Base-by-base conservation (phyloP, 2,888 invertebrate species). In the Slavum lentiscoides region DNA sequence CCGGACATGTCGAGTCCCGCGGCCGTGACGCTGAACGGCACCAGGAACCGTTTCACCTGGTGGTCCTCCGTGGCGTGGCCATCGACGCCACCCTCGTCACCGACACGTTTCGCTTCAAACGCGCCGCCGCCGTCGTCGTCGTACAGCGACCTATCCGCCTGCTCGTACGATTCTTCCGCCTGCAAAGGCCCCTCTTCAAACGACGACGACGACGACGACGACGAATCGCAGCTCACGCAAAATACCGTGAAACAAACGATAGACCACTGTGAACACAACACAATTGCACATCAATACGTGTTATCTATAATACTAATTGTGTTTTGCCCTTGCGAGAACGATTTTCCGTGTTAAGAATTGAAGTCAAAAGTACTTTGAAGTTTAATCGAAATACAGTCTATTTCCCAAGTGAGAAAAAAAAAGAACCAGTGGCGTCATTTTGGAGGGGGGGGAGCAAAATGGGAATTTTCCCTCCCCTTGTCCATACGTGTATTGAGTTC, bases 231-330 rank as follows among this genome's bases (percentile, higher is more conserved):
- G 17, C 64, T 30, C 15, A 58, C 43, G n/a, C 23, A 66, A 55
- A 66, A 23, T 64, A 37, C 62, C 62, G 80, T 30, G 64, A 80
- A 55, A 72, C 70, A 80, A 23, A 66, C 64, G 43, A 59, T 23
- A 67, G 13, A 59, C 68, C 68, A 30, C 75, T 68, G 49, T 49
- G n/a, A 49, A 64, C 15, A 74, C 19, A 61, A n/a, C n/a, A 59
- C 19, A 59, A 8, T n/a, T 59, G 9, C 6, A 59, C 5, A 59
- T 17, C 19, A 59, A n/a, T n/a, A 53, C 53, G 17, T 53, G 15
- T 53, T 53, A 15, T 17, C 30, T 30, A 17, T 15, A 53, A 53
- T 39, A 39, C 39, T 4, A 39, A 43, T 11, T 6, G 6, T 9
- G 11, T 43, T 30, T 30, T 30, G 1, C 30, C 30, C 30, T 30